These are phyloP conservation scores for Ptilodon capucinus DNA, from an alignment of 2,888 invertebrate species.

Conservation along the genomic window DNA sequence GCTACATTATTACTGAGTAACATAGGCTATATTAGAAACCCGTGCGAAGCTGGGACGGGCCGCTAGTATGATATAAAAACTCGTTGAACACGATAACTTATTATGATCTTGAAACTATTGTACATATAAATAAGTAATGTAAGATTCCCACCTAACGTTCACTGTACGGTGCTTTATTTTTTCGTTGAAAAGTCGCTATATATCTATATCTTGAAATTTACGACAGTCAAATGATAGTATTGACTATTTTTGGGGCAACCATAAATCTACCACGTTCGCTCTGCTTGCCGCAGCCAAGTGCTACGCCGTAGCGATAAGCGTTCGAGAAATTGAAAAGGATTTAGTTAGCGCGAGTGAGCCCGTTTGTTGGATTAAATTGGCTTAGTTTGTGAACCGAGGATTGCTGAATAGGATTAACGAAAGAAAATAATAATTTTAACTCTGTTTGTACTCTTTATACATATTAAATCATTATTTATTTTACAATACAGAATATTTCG, in stretches of 20 bases:
- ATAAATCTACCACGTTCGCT: not conserved
- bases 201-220: not conserved
- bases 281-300: conserved; percentile 16
- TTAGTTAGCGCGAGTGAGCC: conserved; percentile 51
- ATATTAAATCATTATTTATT: not conserved
- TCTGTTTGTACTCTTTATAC: not conserved
- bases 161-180: too few relatives aligned
- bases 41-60: too few relatives aligned
- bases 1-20: too few relatives aligned
- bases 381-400: conserved; percentile 56
- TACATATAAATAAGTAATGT: too few relatives aligned
- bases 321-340: conserved; percentile 69
- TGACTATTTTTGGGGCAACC: not conserved
- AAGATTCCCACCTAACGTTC: too few relatives aligned
- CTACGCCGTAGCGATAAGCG: conserved; percentile 45
- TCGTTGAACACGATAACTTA: too few relatives aligned
- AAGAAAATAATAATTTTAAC: conserved; percentile 22
- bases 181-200: too few relatives aligned
- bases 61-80: too few relatives aligned
- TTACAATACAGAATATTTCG: not conserved
- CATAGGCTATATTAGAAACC: too few relatives aligned
- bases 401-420: conserved; percentile 25
- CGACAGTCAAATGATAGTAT: not conserved
- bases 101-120: too few relatives aligned
- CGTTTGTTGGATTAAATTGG: conserved; percentile 64